Evolutionary conservation across 2,113 vertebrate species (phyloP).

Genomic region (Dipodomys stephensi): DNA sequence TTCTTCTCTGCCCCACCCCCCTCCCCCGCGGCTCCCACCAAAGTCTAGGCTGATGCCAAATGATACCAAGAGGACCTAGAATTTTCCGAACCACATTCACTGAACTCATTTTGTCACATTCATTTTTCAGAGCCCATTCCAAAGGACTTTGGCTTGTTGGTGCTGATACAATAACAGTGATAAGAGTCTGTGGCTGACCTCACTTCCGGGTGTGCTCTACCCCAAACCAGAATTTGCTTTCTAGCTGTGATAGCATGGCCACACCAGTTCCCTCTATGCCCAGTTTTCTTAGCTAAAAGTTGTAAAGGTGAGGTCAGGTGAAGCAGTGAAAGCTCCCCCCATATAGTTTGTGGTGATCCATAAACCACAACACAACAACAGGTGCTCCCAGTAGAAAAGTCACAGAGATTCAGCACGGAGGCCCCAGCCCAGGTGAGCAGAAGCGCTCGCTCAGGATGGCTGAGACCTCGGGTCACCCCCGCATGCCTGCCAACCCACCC

Average conservation of each 20-base stretch:
- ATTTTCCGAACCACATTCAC: conserved; percentile 20
- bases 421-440: not conserved
- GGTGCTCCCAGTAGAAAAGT: too few relatives aligned
- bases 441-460: too few relatives aligned
- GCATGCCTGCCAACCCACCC: too few relatives aligned
- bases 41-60: not conserved
- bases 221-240: not conserved
- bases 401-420: fast-evolving
- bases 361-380: not conserved
- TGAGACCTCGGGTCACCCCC: not conserved
- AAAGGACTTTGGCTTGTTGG: too few relatives aligned
- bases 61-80: not conserved
- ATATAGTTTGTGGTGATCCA: too few relatives aligned
- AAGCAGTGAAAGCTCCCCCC: too few relatives aligned
- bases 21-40: not conserved
- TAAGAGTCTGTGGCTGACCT: fast-evolving
- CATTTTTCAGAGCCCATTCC: not conserved
- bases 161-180: not conserved
- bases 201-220: not conserved
- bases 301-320: not conserved
- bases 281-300: not conserved
- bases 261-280: not conserved
- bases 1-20: not conserved
- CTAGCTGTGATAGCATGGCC: not conserved
- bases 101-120: not conserved